Conservation (phyloP, 1,140 invertebrate genomes). For the Rhagoletis zephyria region DNA sequence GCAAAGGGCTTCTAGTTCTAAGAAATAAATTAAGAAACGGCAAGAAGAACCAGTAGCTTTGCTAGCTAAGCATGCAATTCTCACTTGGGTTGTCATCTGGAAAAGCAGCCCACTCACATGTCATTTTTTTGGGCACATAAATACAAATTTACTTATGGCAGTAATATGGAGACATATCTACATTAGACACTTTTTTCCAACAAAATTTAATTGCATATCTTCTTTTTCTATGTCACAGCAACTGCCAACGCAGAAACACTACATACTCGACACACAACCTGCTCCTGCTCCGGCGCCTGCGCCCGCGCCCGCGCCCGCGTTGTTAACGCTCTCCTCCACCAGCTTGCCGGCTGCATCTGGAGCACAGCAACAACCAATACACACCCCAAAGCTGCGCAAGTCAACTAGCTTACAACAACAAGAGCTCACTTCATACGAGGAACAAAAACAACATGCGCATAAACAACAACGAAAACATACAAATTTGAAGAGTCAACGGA, state of each 20-base stretch:
- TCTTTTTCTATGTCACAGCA: background rate
- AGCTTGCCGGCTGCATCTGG: background rate
- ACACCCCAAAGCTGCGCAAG: background rate
- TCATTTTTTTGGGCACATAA: background rate
- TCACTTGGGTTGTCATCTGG: background rate
- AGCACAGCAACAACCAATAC: background rate
- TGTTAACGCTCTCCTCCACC: background rate
- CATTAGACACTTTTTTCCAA: background rate
- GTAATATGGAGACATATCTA: no score
- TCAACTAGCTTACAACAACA: background rate
- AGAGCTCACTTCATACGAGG: background rate
- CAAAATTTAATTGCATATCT: background rate
- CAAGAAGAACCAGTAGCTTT: background rate
- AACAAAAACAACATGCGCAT: background rate
- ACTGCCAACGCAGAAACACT: slow-evolving; percentile 21
- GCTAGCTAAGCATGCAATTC: background rate
- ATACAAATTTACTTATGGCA: no score
- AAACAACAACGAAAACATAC: slow-evolving; percentile 23
- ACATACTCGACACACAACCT: background rate
- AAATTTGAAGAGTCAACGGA: background rate
- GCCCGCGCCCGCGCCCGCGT: background rate
- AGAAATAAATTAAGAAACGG: background rate
- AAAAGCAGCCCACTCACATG: background rate
- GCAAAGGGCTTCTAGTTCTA: background rate
- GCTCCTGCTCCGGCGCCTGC: background rate